These are phyloP conservation scores for Pasiphila rectangulata DNA, from an alignment of 2,888 invertebrate genomes.

Conservation along the genomic window DNA sequence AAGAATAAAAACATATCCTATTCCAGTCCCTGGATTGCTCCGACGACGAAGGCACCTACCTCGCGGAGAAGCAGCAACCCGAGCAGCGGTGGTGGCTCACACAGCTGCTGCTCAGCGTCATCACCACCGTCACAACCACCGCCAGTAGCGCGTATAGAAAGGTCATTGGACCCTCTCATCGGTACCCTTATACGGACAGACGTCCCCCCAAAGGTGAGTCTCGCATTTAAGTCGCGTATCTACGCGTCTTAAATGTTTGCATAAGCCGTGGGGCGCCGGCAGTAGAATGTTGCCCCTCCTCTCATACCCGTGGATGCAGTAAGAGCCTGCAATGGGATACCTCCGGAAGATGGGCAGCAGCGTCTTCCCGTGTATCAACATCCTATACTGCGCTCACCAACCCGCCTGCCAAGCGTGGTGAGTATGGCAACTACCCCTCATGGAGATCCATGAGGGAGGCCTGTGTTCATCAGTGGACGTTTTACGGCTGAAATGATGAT, in stretches of 20 bases:
- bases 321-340: no score
- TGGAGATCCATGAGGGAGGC: no score
- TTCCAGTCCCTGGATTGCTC: constrained; percentile 64
- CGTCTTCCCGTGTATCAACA: no score
- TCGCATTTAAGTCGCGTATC: background rate
- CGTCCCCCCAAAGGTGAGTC: constrained; percentile 55
- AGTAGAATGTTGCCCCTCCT: no score
- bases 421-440: no score
- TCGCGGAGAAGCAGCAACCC: constrained; percentile 42
- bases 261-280: no score
- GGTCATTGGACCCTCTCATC: constrained; percentile 59
- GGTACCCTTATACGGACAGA: constrained; percentile 67
- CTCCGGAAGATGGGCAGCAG: no score
- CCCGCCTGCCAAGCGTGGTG: no score
- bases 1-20: background rate
- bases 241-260: background rate
- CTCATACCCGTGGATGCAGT: no score
- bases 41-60: constrained; percentile 60
- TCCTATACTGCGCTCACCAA: no score
- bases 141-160: constrained; percentile 49
- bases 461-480: no score
- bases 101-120: constrained; percentile 47
- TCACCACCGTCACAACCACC: constrained; percentile 52
- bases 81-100: constrained; percentile 69
- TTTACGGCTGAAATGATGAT: no score